These are phyloP conservation scores for Popillia japonica DNA, from an alignment of 1,140 invertebrate genomes.

Conservation along the genomic window DNA sequence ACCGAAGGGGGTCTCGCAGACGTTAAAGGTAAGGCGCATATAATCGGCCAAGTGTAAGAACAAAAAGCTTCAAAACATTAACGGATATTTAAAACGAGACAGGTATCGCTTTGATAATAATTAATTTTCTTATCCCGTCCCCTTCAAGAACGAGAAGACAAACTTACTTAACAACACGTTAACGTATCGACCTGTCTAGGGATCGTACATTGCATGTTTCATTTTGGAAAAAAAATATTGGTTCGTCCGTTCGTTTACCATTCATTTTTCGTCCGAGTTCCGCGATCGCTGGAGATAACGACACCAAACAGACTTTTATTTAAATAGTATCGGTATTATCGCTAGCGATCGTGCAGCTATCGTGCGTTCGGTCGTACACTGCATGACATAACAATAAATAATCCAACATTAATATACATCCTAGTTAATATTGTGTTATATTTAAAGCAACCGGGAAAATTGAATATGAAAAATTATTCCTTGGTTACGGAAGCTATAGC, in stretches of 20 bases:
- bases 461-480: slow-evolving; percentile 89
- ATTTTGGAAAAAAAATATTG: no score
- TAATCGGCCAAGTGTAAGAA: background rate
- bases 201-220: no score
- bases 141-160: no score
- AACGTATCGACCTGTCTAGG: no score
- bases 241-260: no score
- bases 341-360: no score
- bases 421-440: background rate
- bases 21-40: slow-evolving; percentile 71
- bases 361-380: background rate
- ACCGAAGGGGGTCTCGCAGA: slow-evolving; percentile 80
- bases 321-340: no score
- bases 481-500: slow-evolving; percentile 87
- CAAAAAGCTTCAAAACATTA: slow-evolving; percentile 6
- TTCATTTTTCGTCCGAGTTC: no score
- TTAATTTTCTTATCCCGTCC: background rate
- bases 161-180: no score
- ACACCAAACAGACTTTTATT: no score
- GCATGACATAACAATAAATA: background rate
- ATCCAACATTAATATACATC: background rate
- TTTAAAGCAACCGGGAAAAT: slow-evolving; percentile 83
- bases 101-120: background rate
- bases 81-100: background rate
- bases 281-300: no score